Evolutionary conservation across 2,888 invertebrate genomes (phyloP).

Genomic region (Anthrax anthrax): DNA sequence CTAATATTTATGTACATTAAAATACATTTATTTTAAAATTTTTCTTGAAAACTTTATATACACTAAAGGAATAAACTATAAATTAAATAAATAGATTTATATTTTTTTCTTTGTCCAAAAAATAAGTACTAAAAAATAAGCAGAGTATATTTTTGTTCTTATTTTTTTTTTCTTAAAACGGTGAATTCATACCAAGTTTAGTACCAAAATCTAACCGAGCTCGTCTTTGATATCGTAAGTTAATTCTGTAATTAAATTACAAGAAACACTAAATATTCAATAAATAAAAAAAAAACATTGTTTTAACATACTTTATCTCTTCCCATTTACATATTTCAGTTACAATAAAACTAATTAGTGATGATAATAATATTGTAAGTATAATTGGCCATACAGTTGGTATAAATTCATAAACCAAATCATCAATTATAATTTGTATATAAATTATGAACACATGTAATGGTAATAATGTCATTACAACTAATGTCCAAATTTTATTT

Average conservation of each 20-base stretch:
- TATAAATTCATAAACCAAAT: constrained; percentile 32
- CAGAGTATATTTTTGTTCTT: no score
- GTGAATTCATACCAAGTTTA: constrained; percentile 99
- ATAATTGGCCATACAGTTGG: constrained; percentile 39
- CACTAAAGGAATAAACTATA: no score
- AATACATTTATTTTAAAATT: no score
- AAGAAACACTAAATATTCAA: no score
- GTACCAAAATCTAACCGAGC: constrained; percentile 94
- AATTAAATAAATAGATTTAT: no score
- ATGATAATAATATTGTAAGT: constrained; percentile 46
- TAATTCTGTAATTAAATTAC: constrained; percentile 49
- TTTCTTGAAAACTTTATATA: no score
- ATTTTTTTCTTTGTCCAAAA: no score
- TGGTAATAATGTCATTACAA: constrained; percentile 42
- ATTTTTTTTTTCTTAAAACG: constrained; percentile 51
- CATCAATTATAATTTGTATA: constrained; percentile 22
- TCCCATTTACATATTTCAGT: constrained; percentile 84
- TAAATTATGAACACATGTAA: constrained; percentile 23
- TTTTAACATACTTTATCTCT: constrained; percentile 70
- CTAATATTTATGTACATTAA: no score
- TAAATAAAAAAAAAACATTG: constrained; percentile 9
- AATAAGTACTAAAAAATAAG: no score
- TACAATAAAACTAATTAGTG: constrained; percentile 50
- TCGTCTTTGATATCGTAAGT: constrained; percentile 78
- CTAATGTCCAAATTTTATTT: constrained; percentile 65